phyloP scores from a whole-genome alignment of 2,797 vertebrate genomes.

The Myiothlypis chrysogaster region DNA sequence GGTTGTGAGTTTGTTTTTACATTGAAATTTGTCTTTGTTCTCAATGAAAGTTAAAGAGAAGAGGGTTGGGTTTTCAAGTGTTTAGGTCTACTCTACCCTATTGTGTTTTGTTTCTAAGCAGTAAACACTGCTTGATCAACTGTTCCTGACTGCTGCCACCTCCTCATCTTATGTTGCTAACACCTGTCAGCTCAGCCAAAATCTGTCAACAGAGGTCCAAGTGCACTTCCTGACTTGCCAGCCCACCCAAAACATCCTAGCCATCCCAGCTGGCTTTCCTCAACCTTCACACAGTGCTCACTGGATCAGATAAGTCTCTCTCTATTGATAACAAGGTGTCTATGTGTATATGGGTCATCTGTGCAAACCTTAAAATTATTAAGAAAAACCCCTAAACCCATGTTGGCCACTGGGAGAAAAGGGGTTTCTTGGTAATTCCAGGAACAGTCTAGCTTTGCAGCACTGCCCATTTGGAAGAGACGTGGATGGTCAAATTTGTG shows the following conservation, averaged over 20 bases:
- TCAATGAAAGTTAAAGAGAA: not conserved
- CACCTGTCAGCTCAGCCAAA: not conserved
- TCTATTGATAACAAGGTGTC: not conserved
- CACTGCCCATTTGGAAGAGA: not conserved
- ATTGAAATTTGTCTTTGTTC: not conserved
- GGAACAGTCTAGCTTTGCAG: not conserved
- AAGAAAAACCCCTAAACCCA: rapidly evolving
- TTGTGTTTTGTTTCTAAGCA: not conserved
- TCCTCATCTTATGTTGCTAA: not conserved
- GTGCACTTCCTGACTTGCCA: not conserved
- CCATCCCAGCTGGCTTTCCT: not conserved
- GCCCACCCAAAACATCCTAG: not conserved
- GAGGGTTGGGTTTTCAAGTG: not conserved
- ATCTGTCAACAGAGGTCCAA: slow-evolving; percentile 12
- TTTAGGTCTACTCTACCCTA: not conserved
- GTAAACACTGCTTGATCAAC: not conserved
- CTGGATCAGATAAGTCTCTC: not conserved
- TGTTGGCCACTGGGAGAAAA: not conserved
- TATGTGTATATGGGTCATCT: not conserved
- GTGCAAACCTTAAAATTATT: not conserved
- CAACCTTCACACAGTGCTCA: not conserved
- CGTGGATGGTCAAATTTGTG: not conserved
- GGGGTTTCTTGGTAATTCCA: not conserved
- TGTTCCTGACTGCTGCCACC: not conserved
- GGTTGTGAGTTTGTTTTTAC: not conserved